phyloP scores from a whole-genome alignment of 2,113 vertebrate genomes.

The Lethenteron camtschaticum region DNA sequence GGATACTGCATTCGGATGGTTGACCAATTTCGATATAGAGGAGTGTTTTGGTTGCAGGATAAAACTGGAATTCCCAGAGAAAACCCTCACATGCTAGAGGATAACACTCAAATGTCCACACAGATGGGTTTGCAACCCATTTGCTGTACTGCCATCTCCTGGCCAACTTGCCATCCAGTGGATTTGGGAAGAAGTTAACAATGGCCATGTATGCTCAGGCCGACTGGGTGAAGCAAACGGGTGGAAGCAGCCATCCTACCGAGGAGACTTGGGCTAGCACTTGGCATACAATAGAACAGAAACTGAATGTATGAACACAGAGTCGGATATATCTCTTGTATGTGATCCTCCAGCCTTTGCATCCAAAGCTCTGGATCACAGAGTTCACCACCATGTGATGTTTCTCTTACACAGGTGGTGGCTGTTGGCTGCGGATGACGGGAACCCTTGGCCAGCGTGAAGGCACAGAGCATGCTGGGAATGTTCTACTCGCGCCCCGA shows the following conservation, averaged over 20 bases:
- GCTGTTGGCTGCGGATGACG: slow-evolving; percentile 34
- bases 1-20: no score
- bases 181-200: no score
- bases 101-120: no score
- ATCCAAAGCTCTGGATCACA: neutral
- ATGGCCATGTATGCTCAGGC: no score
- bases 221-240: slow-evolving; percentile 20
- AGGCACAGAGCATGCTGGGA: slow-evolving; percentile 35
- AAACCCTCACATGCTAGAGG: no score
- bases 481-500: slow-evolving; percentile 30
- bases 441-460: slow-evolving; percentile 36
- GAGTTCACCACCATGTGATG: neutral
- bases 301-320: neutral
- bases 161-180: no score
- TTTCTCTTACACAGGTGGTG: slow-evolving; percentile 16
- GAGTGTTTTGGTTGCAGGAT: no score
- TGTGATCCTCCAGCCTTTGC: neutral
- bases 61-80: no score
- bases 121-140: no score
- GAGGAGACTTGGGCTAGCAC: slow-evolving; percentile 16
- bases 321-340: neutral
- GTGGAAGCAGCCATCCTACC: neutral
- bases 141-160: no score
- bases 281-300: neutral
- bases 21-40: no score